Percentiles rank a stretch among this genome's conserved stretches.
Conservation (phyloP, 2,888 invertebrate species). For the Diogma glabrata region DNA sequence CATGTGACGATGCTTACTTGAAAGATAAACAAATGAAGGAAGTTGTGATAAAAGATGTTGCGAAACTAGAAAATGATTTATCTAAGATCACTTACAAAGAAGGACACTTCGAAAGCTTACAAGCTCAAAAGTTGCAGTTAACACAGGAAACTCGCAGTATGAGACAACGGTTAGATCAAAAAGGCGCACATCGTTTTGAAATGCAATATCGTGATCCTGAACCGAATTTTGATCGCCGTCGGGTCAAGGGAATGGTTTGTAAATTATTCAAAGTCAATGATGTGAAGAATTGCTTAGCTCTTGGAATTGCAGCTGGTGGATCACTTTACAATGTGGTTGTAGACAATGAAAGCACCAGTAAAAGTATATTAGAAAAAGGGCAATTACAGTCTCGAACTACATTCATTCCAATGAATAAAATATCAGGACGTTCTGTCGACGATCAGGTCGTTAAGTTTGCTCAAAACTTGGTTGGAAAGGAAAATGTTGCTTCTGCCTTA, state of each 20-base stretch:
- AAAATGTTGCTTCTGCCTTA: constrained; percentile 72
- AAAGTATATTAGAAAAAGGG: constrained; percentile 72
- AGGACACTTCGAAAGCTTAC: constrained; percentile 44
- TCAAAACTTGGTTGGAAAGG: constrained; percentile 59
- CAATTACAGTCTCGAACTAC: constrained; percentile 69
- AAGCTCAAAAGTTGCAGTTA: constrained; percentile 39
- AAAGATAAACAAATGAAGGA: constrained; percentile 50
- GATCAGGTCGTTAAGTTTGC: constrained; percentile 48
- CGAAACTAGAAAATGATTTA: constrained; percentile 29
- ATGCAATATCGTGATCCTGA: constrained; percentile 73
- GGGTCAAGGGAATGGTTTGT: constrained; percentile 69
- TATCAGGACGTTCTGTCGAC: constrained; percentile 52
- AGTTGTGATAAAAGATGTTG: constrained; percentile 34
- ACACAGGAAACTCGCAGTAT: constrained; percentile 43
- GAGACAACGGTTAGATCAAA: constrained; percentile 29
- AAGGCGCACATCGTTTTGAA: constrained; percentile 30
- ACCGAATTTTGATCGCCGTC: constrained; percentile 51
- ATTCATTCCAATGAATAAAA: constrained; percentile 85
- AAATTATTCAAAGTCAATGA: constrained; percentile 66
- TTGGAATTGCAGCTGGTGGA: constrained; percentile 78
- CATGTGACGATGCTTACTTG: constrained; percentile 53
- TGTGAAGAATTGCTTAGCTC: constrained; percentile 55
- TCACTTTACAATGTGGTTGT: constrained; percentile 82
- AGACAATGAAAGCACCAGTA: constrained; percentile 73
- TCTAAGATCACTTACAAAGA: constrained; percentile 47